A percentile compares a stretch with the other conserved stretches of the same genome.
phyloP scores from a whole-genome alignment of 2,888 invertebrate genomes.

The Nomada ferruginata region DNA sequence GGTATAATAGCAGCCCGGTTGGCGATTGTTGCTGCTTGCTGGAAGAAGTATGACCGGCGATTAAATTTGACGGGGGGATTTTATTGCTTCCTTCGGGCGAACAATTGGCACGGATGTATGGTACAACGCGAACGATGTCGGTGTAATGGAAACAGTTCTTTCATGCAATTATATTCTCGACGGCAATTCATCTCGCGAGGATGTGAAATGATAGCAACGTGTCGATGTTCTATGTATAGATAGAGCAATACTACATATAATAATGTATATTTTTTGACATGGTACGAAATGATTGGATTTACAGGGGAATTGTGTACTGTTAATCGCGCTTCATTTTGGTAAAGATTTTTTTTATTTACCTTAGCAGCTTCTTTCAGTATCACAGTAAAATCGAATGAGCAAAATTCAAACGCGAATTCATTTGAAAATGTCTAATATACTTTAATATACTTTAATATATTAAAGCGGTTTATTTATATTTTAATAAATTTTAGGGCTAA shows the following conservation, averaged over 20 bases:
- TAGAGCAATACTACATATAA: neutral
- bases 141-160: conserved; percentile 23
- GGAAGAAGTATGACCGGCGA: conserved; percentile 28
- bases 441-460: no score
- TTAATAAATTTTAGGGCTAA: no score
- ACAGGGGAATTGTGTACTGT: no score
- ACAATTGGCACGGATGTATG: conserved; percentile 38
- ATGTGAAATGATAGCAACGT: neutral
- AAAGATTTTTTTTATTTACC: no score
- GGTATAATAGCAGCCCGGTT: conserved; percentile 21
- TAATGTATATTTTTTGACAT: no score
- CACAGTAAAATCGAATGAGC: no score
- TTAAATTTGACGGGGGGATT: conserved; percentile 46
- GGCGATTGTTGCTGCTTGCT: conserved; percentile 35
- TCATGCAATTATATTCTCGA: conserved; percentile 26
- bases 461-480: no score
- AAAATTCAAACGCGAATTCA: no score
- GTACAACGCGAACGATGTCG: conserved; percentile 17
- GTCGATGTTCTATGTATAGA: neutral
- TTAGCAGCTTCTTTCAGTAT: no score
- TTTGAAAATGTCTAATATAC: no score
- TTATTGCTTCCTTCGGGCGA: conserved; percentile 28
- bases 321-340: no score
- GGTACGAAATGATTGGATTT: no score
- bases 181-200: neutral